phyloP scores from a whole-genome alignment of 2,113 vertebrate species.

The Morphnarchus princeps region DNA sequence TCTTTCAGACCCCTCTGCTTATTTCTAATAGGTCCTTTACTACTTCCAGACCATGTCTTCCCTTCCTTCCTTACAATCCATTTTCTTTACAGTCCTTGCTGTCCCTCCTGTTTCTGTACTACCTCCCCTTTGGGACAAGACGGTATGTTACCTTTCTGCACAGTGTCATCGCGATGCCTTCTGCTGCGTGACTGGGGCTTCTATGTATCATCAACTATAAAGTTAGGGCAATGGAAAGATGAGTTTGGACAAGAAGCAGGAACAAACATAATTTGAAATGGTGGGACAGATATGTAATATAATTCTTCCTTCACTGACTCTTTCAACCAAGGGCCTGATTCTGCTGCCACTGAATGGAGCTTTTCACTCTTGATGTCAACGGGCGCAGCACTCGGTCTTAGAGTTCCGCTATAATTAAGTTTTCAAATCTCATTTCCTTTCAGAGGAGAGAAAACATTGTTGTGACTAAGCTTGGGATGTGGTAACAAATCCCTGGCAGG shows the following conservation, averaged over 20 bases:
- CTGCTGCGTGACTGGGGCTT: neutral
- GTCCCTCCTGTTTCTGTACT: neutral
- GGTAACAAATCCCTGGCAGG: constrained; percentile 69
- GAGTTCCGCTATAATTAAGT: constrained; percentile 45
- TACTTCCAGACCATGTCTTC: neutral
- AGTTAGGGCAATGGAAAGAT: neutral
- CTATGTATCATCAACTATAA: neutral
- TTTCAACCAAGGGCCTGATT: neutral
- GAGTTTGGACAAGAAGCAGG: constrained; percentile 31
- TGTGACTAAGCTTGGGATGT: constrained; percentile 70
- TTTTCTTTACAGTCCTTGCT: neutral
- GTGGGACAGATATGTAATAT: neutral
- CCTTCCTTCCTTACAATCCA: neutral
- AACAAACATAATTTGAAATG: constrained; percentile 16
- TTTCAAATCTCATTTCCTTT: constrained; percentile 69
- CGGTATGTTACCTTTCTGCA: neutral
- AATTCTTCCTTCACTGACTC: neutral
- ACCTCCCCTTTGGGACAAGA: neutral
- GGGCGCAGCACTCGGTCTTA: neutral
- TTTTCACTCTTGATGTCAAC: neutral
- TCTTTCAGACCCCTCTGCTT: neutral
- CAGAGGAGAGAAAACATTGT: constrained; percentile 67
- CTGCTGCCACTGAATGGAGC: neutral
- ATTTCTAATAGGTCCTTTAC: neutral
- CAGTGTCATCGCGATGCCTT: neutral